Percentiles rank a stretch among this genome's conserved stretches.
Evolutionary conservation across 1,140 invertebrate genomes (phyloP).

Genomic region (Pseudachorutes palmiensis): DNA sequence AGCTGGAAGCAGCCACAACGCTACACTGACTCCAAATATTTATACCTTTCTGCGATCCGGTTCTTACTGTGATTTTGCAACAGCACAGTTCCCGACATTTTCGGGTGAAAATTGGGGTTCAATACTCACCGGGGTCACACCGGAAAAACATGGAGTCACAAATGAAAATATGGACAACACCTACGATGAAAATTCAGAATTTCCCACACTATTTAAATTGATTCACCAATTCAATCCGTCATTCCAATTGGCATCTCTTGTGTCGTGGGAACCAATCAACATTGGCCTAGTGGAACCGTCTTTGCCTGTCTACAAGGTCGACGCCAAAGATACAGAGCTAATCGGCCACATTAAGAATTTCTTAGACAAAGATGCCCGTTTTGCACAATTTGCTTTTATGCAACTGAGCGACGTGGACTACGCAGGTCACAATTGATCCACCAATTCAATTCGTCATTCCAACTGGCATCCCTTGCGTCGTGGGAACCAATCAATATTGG

Average conservation of each 20-base stretch:
- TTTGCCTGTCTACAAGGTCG: not conserved
- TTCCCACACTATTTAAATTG: not conserved
- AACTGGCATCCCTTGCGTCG: not conserved
- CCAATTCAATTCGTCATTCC: no score
- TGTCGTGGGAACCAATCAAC: not conserved
- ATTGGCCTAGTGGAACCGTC: not conserved
- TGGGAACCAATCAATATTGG: not conserved
- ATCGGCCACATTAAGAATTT: not conserved
- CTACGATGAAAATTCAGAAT: not conserved
- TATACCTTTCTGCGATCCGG: not conserved
- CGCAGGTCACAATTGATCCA: not conserved
- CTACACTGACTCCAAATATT: not conserved
- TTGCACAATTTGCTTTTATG: not conserved
- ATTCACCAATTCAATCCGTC: not conserved
- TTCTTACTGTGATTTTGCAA: not conserved
- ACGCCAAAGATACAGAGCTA: not conserved
- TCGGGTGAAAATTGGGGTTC: constrained; percentile 1
- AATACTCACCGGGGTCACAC: not conserved
- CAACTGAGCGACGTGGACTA: not conserved
- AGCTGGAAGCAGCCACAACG: not conserved
- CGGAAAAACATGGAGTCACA: not conserved
- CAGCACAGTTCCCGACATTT: not conserved
- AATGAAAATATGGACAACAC: not conserved
- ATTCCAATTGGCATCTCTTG: not conserved
- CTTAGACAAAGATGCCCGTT: not conserved